These are phyloP conservation scores for Dasyurus viverrinus DNA, from an alignment of 2,113 vertebrate genomes.

Conservation along the genomic window DNA sequence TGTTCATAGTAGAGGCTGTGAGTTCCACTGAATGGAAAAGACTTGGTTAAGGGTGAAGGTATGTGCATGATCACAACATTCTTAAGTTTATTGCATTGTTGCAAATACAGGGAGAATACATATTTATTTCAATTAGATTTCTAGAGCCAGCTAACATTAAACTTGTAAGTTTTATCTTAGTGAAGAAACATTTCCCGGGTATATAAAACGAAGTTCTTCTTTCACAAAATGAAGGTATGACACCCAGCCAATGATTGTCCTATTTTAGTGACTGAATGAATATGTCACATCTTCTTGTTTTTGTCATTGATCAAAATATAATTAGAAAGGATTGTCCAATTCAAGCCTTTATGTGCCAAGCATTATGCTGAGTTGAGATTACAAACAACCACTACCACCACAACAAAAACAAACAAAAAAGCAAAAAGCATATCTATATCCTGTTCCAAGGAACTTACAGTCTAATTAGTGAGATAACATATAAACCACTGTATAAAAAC, in stretches of 20 bases:
- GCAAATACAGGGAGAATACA: background rate
- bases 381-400: background rate
- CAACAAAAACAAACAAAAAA: too few relatives aligned
- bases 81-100: background rate
- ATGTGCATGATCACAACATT: background rate
- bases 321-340: background rate
- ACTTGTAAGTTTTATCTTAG: background rate
- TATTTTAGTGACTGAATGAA: background rate
- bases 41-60: background rate
- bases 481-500: background rate
- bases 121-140: background rate
- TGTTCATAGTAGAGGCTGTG: background rate
- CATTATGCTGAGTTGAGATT: background rate
- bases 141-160: background rate
- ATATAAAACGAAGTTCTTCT: background rate
- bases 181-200: background rate
- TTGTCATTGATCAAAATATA: background rate
- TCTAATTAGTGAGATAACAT: background rate
- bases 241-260: background rate
- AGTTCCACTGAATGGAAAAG: background rate
- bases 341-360: background rate
- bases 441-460: background rate
- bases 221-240: background rate
- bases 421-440: background rate
- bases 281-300: background rate